Percentiles rank a stretch among this genome's conserved stretches.
These are phyloP conservation scores for Boloria euphrosyne DNA, from an alignment of 2,888 invertebrate genomes.

Conservation along the genomic window DNA sequence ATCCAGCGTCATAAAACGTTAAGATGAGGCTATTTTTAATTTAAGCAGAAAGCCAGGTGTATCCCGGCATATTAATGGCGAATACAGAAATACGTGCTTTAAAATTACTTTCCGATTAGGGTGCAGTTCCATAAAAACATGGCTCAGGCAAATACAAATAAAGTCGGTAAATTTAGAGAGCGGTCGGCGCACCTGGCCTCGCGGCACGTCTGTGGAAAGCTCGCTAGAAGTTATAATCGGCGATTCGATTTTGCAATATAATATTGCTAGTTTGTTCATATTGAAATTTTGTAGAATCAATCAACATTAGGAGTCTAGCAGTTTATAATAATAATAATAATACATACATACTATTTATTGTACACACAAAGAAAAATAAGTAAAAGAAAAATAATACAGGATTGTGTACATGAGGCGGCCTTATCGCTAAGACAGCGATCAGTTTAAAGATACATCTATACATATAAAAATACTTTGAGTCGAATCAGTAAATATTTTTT, in stretches of 20 bases:
- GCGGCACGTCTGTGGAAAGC: conserved; percentile 29
- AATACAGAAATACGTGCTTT: conserved; percentile 58
- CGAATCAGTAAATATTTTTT: no score
- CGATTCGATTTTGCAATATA: not conserved
- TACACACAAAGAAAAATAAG: no score
- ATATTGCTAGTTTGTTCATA: no score
- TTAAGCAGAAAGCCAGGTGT: conserved; percentile 42
- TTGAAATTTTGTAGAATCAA: no score
- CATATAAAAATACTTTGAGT: no score
- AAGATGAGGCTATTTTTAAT: conserved; percentile 13
- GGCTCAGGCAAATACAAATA: conserved; percentile 78
- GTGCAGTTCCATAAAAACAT: conserved; percentile 50
- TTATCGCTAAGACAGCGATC: no score
- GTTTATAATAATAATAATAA: no score
- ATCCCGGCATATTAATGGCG: conserved; percentile 40
- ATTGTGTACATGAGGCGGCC: no score
- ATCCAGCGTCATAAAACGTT: conserved; percentile 4
- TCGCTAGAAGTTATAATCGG: conserved; percentile 6
- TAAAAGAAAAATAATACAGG: no score
- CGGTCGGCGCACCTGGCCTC: conserved; percentile 76
- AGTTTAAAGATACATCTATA: no score
- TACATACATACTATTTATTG: no score
- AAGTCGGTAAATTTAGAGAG: conserved; percentile 81
- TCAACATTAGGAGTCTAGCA: no score
- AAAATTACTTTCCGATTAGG: conserved; percentile 66